Evolutionary conservation across 2,888 invertebrate genomes (phyloP).

Genomic region (Eristalinus sepulchralis): DNA sequence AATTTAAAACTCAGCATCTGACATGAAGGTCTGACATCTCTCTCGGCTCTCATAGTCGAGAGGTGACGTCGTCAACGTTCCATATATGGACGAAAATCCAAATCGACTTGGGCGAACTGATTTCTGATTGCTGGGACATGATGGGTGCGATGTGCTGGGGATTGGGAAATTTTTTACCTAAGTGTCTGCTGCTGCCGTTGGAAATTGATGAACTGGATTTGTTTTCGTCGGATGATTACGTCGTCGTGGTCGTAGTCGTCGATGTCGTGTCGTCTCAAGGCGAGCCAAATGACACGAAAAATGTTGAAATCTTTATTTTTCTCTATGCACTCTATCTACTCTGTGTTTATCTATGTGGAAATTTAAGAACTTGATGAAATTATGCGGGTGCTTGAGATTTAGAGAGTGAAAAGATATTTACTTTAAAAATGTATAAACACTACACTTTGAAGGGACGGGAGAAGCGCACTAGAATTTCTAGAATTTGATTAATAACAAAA

Average conservation of each 20-base stretch:
- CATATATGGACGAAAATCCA: slow-evolving; percentile 59
- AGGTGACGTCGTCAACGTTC: slow-evolving; percentile 63
- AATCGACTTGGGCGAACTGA: neutral
- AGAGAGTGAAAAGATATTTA: neutral
- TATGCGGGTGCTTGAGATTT: neutral
- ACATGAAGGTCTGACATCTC: slow-evolving; percentile 54
- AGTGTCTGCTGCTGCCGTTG: neutral
- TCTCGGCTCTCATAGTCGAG: neutral
- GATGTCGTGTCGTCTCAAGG: slow-evolving; percentile 12
- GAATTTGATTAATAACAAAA: slow-evolving; percentile 63
- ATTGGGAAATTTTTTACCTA: slow-evolving; percentile 35
- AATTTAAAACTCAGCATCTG: slow-evolving; percentile 23
- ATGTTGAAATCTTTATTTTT: slow-evolving; percentile 7
- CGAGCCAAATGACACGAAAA: slow-evolving; percentile 3
- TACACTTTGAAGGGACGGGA: neutral
- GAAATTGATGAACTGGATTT: neutral
- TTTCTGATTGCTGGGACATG: neutral
- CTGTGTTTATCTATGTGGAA: slow-evolving; percentile 24
- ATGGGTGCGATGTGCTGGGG: neutral
- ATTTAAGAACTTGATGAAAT: neutral
- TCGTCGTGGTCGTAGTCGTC: slow-evolving; percentile 28
- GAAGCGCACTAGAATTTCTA: slow-evolving; percentile 30
- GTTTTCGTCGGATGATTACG: slow-evolving; percentile 37
- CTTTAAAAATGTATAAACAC: slow-evolving; percentile 34
- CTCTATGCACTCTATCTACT: slow-evolving; percentile 14